These are phyloP conservation scores for Semaprochilodus insignis DNA, from an alignment of 2,797 vertebrate species.

Conservation along the genomic window DNA sequence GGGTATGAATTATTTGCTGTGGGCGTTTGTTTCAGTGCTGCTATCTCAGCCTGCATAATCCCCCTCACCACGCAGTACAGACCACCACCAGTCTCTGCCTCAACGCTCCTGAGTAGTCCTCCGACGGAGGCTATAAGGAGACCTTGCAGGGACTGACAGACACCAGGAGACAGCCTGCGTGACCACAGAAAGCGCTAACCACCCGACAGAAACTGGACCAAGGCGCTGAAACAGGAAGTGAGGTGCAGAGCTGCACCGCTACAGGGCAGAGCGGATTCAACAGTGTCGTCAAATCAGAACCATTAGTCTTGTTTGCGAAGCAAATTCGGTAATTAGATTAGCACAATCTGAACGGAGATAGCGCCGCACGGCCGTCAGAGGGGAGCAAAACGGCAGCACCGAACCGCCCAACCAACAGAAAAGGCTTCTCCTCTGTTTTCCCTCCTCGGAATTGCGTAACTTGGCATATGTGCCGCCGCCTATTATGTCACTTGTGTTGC, in stretches of 20 bases:
- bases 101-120: neutral
- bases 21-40: too few relatives aligned
- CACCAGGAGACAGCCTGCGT: neutral
- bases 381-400: neutral
- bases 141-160: neutral
- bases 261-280: neutral
- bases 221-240: neutral
- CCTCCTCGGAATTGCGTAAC: conserved; percentile 28
- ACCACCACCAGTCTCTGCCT: neutral
- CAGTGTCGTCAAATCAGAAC: neutral
- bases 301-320: neutral
- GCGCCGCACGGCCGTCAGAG: neutral
- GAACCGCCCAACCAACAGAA: neutral
- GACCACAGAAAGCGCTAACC: neutral
- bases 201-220: neutral
- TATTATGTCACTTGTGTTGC: conserved; percentile 34
- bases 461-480: conserved; percentile 24
- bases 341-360: neutral
- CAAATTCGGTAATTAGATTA: conserved; percentile 24
- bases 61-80: neutral
- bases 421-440: neutral
- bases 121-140: neutral
- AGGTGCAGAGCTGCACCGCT: neutral
- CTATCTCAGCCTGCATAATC: neutral
- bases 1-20: too few relatives aligned